Evolutionary conservation across 2,888 invertebrate species (phyloP), one percentile per base, ranked within the genome.

Genomic region (Beris morrisii): DNA sequence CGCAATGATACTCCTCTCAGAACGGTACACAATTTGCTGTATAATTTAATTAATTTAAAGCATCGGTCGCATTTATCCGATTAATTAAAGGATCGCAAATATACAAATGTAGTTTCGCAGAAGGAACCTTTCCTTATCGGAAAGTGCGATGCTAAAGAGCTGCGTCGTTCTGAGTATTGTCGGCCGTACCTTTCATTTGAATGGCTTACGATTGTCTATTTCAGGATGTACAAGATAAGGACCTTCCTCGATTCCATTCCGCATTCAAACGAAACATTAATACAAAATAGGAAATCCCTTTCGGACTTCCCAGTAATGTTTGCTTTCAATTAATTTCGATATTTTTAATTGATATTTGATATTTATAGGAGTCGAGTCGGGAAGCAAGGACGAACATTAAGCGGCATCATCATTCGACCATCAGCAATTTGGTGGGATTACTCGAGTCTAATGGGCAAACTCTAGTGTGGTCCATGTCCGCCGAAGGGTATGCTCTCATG

Each of bases 301-400:
- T 53, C 30, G 38, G 28, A 5, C 12, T 58, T 45, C 45, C 46
- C 6, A 11, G 30, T 30, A 44, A 43, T 64, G 58, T 64, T 67
- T 58, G 57, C 53, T 67, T 67, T 67, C 67, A 67, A 67, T 67
- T 64, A 59, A 64, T 59, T 64, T 67, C 31, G 55, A 64, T 65
- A 67, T 67, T 64, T 67, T 59, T 67, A 67, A 67, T 67, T 67
- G 64, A 64, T 54, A 64, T 67, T 54, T 58, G 64, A 64, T 64
- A 67, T 57, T 32, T 12, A n/a, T 13, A 38, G 38, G 9, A 38
- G 38, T 38, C 38, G 38, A 38, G 9, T 7, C 38, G 7, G 22
- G 22, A 22, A 38, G 9, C 5, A 9, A 38, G 2, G 7, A 5
- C 38, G 38, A 38, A 38, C 38, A 38, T 38, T 38, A 38, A 38